Percentiles rank a stretch among this genome's conserved stretches.
These are phyloP conservation scores for Temnothorax longispinosus DNA, from an alignment of 1,140 invertebrate genomes.

Conservation along the genomic window DNA sequence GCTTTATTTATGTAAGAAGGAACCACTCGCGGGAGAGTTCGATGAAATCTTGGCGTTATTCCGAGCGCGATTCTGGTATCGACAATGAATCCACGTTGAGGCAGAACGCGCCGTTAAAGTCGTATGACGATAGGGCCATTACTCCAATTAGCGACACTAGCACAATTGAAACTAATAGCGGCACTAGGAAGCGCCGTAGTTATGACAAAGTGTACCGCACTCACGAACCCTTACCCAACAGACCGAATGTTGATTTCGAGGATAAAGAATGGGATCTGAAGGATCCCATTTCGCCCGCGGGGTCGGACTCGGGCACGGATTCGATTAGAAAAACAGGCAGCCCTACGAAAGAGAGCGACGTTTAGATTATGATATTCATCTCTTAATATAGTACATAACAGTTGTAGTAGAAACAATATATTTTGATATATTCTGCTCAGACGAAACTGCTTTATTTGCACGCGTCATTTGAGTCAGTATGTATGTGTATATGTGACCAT, in stretches of 20 bases:
- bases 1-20: slow-evolving; percentile 73
- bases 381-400: neutral
- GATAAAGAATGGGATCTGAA: slow-evolving; percentile 92
- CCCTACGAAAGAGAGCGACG: slow-evolving; percentile 81
- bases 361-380: slow-evolving; percentile 64
- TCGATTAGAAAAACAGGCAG: slow-evolving; percentile 76
- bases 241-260: slow-evolving; percentile 92
- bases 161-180: slow-evolving; percentile 81
- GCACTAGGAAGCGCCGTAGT: slow-evolving; percentile 88
- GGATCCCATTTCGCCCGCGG: slow-evolving; percentile 87
- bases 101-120: slow-evolving; percentile 71
- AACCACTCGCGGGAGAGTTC: slow-evolving; percentile 68
- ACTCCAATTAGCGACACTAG: slow-evolving; percentile 77
- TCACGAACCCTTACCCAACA: slow-evolving; percentile 92
- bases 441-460: neutral
- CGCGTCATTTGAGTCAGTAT: neutral
- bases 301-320: slow-evolving; percentile 81
- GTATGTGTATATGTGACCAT: neutral
- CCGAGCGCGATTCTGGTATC: slow-evolving; percentile 69
- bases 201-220: slow-evolving; percentile 94
- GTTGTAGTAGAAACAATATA: neutral
- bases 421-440: neutral
- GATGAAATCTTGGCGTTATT: slow-evolving; percentile 80
- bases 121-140: slow-evolving; percentile 74
- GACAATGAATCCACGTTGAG: slow-evolving; percentile 74